Base-by-base conservation (phyloP, 2,888 invertebrate genomes). In the Hyposoter dolosus region DNA sequence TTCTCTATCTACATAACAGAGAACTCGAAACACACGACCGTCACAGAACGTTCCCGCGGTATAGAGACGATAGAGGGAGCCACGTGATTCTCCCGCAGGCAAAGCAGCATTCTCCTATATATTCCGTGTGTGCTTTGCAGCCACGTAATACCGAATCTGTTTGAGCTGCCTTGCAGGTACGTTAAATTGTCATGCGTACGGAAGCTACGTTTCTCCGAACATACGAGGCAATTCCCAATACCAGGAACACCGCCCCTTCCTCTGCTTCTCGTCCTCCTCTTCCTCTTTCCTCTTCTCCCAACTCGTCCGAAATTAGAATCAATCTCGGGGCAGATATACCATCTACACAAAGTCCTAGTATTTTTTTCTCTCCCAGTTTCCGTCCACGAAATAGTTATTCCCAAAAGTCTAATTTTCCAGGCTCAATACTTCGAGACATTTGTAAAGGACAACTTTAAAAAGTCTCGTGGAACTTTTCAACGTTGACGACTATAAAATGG, bases 101-200 rank as follows among this genome's bases (percentile, higher is more conserved):
- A 77, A 68, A 79, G 66, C 75, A 72, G 45, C 84, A 83, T 79
- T 78, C 85, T 79, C 84, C 87, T 86, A 82, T 83, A 75, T 80
- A 60, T 65, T 71, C 82, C 85, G 82, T 89, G 90, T 92, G 89
- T 93, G 90, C 91, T 91, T 90, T 88, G 88, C 89, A 90, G 91
- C 91, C 90, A 90, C 92, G 91, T 93, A 93, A 93, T 93, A 90
- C 91, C 92, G 92, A 93, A 93, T 93, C 92, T 93, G 91, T 93
- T 93, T 93, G 93, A 93, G 91, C 90, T 91, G 93, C 93, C 94
- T 93, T 91, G 86, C 86, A 90, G 93, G 93, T 93, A 93, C 92
- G 93, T 93, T 93, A 93, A 93, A 92, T 93, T 91, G 92, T 91
- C 92, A 92, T 92, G 90, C 91, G 91, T 91, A 91, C 74, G 43